Base-by-base conservation (phyloP, 1,140 invertebrate species). In the Magallana gigas region DNA sequence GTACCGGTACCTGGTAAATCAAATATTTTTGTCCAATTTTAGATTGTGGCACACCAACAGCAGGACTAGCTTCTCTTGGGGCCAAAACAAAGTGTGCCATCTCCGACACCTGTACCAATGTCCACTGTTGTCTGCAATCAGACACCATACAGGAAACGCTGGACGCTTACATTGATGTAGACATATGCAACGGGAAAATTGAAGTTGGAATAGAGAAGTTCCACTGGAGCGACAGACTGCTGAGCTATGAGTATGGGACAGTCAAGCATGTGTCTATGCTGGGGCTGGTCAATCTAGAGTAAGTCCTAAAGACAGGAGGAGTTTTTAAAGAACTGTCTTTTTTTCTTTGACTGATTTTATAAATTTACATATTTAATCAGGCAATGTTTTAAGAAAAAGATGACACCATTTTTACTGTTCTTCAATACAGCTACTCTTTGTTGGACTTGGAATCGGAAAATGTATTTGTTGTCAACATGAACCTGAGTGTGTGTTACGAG, bases 181-280 rank as follows among this genome's bases (percentile, higher is more conserved):
- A 91, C 59, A 76, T 85, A 5, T 91, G 90, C 80, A 86, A 91
- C 64, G 85, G 85, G 62, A 90, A 84, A 12, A 86, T 91, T 16
- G 85, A 58, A 29, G 84, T 91, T 12, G 85, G 71, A 8, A 87
- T 91, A 23, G 90, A 91, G 60, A 88, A 87, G 14, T 82, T 86
- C 23, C 57, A 64, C 6, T 85, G 82, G 23, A 89, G 62, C 56
- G 60, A 71, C 23, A 76, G 85, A 11, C 58, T 90, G 71, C 58
- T 87, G 12, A 84, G 80, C 6, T 90, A 89, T 60, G 57, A 87
- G 12, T 90, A 68, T 76, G 88, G 89, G 85, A 84, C 83, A 58
- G 76, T 36, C 18, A 80, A 64, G 59, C 60, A 85, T 56, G 81
- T 84, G 12, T 87, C 86, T 58, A 59, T 89, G 57, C 56, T 84